phyloP scores from a whole-genome alignment of 2,888 invertebrate species.

The Dryococelus australis region DNA sequence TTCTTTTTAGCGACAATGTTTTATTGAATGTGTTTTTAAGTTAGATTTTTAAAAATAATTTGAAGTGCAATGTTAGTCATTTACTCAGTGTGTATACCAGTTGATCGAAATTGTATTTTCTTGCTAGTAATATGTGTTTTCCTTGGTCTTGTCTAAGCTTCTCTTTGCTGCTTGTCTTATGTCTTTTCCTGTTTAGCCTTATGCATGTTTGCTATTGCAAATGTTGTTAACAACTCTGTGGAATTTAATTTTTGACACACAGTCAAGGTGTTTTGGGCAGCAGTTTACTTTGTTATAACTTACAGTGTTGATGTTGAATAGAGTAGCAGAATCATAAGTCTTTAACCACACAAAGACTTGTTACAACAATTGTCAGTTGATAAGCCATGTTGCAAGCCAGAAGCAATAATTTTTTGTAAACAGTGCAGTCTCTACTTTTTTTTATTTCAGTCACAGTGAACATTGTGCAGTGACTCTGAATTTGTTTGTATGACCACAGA shows the following conservation, averaged over 20 bases:
- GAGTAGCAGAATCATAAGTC: no score
- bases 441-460: not conserved
- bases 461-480: not conserved
- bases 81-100: not conserved
- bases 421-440: not conserved
- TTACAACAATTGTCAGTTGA: not conserved
- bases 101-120: not conserved
- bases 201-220: slow-evolving; percentile 18
- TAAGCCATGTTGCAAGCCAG: not conserved
- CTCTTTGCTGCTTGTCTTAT: slow-evolving; percentile 12
- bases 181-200: not conserved
- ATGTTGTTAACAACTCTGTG: not conserved
- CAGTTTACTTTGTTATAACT: not conserved
- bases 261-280: slow-evolving; percentile 24
- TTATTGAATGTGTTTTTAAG: not conserved
- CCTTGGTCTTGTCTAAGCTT: not conserved
- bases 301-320: not conserved
- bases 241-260: slow-evolving; percentile 5
- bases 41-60: slow-evolving; percentile 25
- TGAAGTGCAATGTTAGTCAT: slow-evolving; percentile 23
- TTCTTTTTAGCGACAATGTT: slow-evolving; percentile 7
- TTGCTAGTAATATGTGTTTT: not conserved
- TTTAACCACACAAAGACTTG: no score
- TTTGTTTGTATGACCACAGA: not conserved
- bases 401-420: slow-evolving; percentile 19